Percentiles rank a stretch among this genome's conserved stretches.
Evolutionary conservation across 2,113 vertebrate genomes (phyloP).

Genomic region (Hippoglossus stenolepis): DNA sequence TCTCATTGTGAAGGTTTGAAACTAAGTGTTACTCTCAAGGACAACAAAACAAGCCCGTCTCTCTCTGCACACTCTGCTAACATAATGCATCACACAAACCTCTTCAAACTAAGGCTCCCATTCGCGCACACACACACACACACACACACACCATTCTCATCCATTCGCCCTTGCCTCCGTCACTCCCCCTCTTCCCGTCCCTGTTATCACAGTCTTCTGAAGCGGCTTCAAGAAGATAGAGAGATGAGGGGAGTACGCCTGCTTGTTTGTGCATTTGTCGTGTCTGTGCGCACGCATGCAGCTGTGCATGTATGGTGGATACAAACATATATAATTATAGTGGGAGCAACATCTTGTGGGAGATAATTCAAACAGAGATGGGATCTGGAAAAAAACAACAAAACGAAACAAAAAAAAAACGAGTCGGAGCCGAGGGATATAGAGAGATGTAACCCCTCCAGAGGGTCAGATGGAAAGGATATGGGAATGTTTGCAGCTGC

Average conservation of each 20-base stretch:
- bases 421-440: not conserved
- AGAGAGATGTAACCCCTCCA: constrained; percentile 9
- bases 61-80: not conserved
- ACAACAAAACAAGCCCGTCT: constrained; percentile 34
- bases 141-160: constrained; percentile 6
- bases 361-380: constrained; percentile 68
- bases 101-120: constrained; percentile 6
- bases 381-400: constrained; percentile 26
- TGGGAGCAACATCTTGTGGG: constrained; percentile 55
- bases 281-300: not conserved
- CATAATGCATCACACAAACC: constrained; percentile 8
- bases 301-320: constrained; percentile 32
- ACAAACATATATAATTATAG: constrained; percentile 57
- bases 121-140: not conserved
- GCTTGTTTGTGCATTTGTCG: not conserved
- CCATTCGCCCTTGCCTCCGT: constrained; percentile 16
- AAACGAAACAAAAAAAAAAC: not conserved
- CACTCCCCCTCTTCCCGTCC: constrained; percentile 18
- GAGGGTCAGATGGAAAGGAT: constrained; percentile 12
- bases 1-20: constrained; percentile 20
- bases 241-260: constrained; percentile 20
- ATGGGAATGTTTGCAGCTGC: constrained; percentile 16
- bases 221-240: constrained; percentile 25
- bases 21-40: constrained; percentile 44
- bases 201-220: constrained; percentile 58